Evolutionary conservation across 2,113 vertebrate genomes (phyloP), one percentile per base, ranked within the genome.

Genomic region (Spheniscus mendiculus): DNA sequence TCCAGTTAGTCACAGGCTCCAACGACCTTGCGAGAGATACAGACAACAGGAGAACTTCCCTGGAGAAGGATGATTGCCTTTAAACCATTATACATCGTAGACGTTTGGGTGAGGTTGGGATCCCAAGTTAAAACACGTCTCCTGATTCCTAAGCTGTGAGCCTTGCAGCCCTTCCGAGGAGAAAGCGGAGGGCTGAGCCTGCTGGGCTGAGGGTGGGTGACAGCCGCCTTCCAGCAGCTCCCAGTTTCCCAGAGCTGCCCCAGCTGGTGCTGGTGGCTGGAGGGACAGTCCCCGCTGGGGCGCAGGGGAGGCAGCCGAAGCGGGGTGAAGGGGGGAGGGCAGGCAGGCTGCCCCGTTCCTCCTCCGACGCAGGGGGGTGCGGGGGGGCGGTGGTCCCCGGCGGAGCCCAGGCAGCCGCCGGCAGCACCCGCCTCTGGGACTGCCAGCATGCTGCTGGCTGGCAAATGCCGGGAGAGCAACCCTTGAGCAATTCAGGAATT

Each of bases 1-100:
- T 97, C 92, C 94, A 52, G 93, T 98, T 98, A 98, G 98, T 98
- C 98, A 98, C 97, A 93, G 95, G 91, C 97, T 97, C 95, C 53
- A 97, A 96, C 83, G 83, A 89, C 94, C 86, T 96, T 96, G 97
- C 30, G 90, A 97, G 97, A 97, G 97, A 93, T 81, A 95, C 85
- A 87, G 96, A n/a, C 50, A 91, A 70, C 79, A 73, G 96, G 97
- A 98, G 98, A 98, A 94, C 96, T 94, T 85, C 26, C 93, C 89
- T 62, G 44, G 63, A 91, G 94, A 70, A 81, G 94, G 94, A 19
- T 26, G 96, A 91, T 90, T 94, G 96, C 95, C 80, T 96, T 71
- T 73, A 71, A 97, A 94, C 95, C 93, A 91, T 91, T 97, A 50
- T 83, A 50, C 78, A 61, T 40, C 10, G 88, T 27, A 52, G 93